Base-by-base conservation (phyloP, 2,888 invertebrate species). In the Drosophila lutescens region DNA sequence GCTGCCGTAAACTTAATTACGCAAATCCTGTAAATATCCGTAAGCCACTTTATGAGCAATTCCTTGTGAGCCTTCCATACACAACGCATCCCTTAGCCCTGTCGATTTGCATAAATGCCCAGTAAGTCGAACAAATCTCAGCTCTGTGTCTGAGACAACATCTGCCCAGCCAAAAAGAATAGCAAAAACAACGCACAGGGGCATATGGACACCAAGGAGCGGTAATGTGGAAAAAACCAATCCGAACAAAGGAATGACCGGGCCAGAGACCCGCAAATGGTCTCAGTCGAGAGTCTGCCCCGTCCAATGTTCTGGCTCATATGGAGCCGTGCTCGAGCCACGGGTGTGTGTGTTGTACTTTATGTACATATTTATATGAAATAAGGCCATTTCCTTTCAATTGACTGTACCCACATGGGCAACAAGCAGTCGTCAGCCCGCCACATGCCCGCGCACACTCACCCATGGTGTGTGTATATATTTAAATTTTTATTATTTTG, bases 401-500 rank as follows among this genome's bases (percentile, higher is more conserved):
- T 86, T 86, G 85, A 86, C 85, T 86, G 85, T 86, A 86, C 85
- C 85, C 85, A 89, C 85, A 86, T 86, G 85, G 87, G 57, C 74
- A 75, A 68, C 80, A 74, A 70, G 68, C 79, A 82, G 46, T 74
- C 70, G 74, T 55, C 79, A 68, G 86, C 77, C 72, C 88, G 88
- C 76, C 68, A 78, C 74, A 74, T 80, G 83, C 69, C 82, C 77
- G 72, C 79, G 77, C 80, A 57, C 68, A 56, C 50, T 44, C 46
- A 69, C 66, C 55, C 55, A 53, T 38, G 60, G 49, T 41, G 47
- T 49, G 47, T 40, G 61, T 47, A 71, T 58, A 66, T 89, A 85
- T 89, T 89, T 86, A 89, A 85, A 88, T 89, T 87, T 87, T 87
- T 85, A 84, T 86, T 89, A 88, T 85, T 88, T 78, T 76, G 89